Percentiles rank a stretch among this genome's conserved stretches.
These are phyloP conservation scores for Nephotettix cincticeps DNA, from an alignment of 1,140 invertebrate genomes.

Conservation along the genomic window DNA sequence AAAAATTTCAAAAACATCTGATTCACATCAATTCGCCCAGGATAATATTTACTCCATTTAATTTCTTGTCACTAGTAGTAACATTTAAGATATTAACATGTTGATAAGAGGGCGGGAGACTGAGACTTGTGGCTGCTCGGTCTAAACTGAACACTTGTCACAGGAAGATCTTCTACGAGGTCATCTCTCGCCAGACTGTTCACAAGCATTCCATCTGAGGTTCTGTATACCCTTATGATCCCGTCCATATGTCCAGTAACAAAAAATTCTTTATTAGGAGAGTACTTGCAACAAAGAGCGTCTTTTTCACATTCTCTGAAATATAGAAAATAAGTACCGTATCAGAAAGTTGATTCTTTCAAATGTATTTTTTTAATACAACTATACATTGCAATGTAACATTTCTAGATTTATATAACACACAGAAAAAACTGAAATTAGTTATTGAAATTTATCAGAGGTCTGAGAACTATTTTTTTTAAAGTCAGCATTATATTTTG, in stretches of 20 bases:
- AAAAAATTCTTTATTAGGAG: background rate
- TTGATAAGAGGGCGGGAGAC: background rate
- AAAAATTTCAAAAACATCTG: no score
- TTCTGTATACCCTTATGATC: background rate
- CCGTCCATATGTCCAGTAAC: slow-evolving; percentile 19
- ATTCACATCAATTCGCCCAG: no score
- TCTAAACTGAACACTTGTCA: slow-evolving; percentile 3
- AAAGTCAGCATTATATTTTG: no score
- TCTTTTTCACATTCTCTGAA: slow-evolving; percentile 17
- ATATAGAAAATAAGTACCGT: background rate
- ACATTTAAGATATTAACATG: background rate
- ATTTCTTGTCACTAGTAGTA: no score
- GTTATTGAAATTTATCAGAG: no score
- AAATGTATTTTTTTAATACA: no score
- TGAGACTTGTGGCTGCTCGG: background rate
- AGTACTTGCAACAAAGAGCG: background rate
- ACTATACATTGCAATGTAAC: no score
- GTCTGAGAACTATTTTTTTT: no score
- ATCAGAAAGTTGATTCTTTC: no score
- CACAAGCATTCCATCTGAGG: background rate
- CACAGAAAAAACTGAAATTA: no score
- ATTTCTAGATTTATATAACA: no score
- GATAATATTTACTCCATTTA: no score
- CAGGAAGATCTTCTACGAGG: background rate
- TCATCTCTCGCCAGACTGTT: background rate